Conservation (phyloP, 1,140 invertebrate species). For the Drosophila auraria region DNA sequence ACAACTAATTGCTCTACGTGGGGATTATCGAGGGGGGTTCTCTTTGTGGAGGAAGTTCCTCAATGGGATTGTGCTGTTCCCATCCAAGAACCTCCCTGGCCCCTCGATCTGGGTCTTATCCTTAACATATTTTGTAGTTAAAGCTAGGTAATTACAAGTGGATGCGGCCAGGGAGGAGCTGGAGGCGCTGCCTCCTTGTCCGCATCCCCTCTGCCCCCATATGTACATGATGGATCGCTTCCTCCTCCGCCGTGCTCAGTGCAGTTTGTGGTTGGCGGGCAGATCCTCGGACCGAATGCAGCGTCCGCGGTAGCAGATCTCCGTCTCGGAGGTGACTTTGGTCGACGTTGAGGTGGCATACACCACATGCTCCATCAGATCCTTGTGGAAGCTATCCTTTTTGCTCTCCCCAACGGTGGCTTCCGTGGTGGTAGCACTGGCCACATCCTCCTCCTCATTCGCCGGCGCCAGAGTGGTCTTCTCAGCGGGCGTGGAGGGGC, state of each 20-base stretch:
- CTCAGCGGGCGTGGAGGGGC: constrained; percentile 54
- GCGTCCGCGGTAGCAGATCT: constrained; percentile 93
- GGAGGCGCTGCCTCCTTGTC: constrained; percentile 4
- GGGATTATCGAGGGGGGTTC: constrained; percentile 13
- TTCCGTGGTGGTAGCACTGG: constrained; percentile 56
- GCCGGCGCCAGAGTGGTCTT: constrained; percentile 51
- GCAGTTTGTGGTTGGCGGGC: constrained; percentile 81
- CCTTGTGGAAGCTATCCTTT: constrained; percentile 80
- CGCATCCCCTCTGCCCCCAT: constrained; percentile 49
- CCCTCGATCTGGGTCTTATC: constrained; percentile 34
- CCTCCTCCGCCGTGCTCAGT: constrained; percentile 50
- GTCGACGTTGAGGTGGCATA: constrained; percentile 89
- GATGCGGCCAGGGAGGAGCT: constrained; percentile 29
- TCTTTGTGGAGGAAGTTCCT: constrained; percentile 4
- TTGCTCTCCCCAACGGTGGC: constrained; percentile 64
- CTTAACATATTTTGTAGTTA: constrained; percentile 72
- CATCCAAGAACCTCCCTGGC: constrained; percentile 15
- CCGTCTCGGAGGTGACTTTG: constrained; percentile 93
- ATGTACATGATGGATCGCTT: constrained; percentile 58
- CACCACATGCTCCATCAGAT: constrained; percentile 86
- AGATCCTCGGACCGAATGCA: constrained; percentile 90
- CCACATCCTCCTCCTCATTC: constrained; percentile 25
- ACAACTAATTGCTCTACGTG: constrained; percentile 61
- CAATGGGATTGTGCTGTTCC: constrained; percentile 2
- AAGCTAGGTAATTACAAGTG: constrained; percentile 78